Conservation (phyloP, 2,113 vertebrate genomes). For the Muntiacus reevesi region DNA sequence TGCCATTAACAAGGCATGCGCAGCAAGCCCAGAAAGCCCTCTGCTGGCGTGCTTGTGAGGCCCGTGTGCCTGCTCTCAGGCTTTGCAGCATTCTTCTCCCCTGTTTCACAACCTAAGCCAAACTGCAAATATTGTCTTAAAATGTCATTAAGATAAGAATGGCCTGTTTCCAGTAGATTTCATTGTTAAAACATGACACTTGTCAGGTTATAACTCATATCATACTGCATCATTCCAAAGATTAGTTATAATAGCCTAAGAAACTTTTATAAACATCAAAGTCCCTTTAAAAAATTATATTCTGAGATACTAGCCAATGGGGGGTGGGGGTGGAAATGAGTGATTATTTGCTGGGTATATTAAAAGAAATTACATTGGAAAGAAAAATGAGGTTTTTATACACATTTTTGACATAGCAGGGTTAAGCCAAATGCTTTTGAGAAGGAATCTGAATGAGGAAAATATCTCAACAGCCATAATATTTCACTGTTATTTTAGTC, state of each 20-base stretch:
- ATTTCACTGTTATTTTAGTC: background rate
- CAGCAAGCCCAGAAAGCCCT: conserved; percentile 47
- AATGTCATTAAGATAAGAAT: conserved; percentile 47
- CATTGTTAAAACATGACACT: conserved; percentile 28
- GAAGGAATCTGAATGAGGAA: conserved; percentile 30
- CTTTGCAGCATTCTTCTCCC: background rate
- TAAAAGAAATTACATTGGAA: conserved; percentile 24
- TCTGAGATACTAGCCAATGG: background rate
- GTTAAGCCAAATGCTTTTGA: conserved; percentile 28
- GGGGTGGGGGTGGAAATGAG: background rate
- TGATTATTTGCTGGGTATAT: background rate
- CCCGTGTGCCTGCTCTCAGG: background rate
- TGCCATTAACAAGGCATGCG: background rate
- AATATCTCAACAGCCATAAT: background rate
- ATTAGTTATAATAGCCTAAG: conserved; percentile 16
- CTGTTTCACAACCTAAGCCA: background rate
- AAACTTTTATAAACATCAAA: conserved; percentile 55
- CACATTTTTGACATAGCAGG: conserved; percentile 26
- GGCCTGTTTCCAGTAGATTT: conserved; percentile 41
- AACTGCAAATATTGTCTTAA: background rate
- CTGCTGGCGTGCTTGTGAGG: conserved; percentile 39
- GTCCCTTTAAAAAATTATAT: conserved; percentile 3
- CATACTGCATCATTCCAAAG: conserved; percentile 14
- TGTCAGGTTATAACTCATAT: conserved; percentile 41
- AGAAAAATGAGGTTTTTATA: conserved; percentile 32